phyloP scores from a whole-genome alignment of 2,797 vertebrate genomes.

The Rhinoraja longicauda region DNA sequence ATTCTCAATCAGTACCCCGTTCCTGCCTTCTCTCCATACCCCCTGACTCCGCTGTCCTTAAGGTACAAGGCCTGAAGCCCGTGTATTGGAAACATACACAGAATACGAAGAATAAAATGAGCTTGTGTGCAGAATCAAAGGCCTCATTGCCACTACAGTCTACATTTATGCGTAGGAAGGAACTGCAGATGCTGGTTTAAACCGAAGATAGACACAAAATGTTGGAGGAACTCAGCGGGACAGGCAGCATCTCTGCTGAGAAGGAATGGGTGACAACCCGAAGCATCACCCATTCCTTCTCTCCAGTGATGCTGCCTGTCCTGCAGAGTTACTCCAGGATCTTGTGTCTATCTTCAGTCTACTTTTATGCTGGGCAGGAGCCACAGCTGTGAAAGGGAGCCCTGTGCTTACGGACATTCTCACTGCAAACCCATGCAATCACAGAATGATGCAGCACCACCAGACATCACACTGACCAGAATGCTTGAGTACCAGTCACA shows the following conservation, averaged over 20 bases:
- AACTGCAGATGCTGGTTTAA: too few relatives aligned
- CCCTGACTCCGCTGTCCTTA: too few relatives aligned
- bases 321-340: too few relatives aligned
- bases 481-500: too few relatives aligned
- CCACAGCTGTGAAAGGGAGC: not conserved
- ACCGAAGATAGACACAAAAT: too few relatives aligned
- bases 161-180: not conserved
- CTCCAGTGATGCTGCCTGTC: too few relatives aligned
- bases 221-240: too few relatives aligned
- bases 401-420: not conserved
- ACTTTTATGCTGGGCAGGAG: not conserved
- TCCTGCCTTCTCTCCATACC: too few relatives aligned
- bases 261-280: too few relatives aligned
- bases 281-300: too few relatives aligned
- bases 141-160: not conserved
- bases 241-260: too few relatives aligned
- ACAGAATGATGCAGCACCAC: not conserved
- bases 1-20: too few relatives aligned
- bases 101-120: not conserved
- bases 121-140: not conserved
- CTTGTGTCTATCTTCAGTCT: not conserved
- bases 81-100: not conserved
- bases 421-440: not conserved
- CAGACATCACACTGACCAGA: not conserved
- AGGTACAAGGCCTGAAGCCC: not conserved